Percentiles rank a stretch among this genome's conserved stretches.
phyloP scores from a whole-genome alignment of 2,888 invertebrate species.

The Brachypalpus laphriformis region DNA sequence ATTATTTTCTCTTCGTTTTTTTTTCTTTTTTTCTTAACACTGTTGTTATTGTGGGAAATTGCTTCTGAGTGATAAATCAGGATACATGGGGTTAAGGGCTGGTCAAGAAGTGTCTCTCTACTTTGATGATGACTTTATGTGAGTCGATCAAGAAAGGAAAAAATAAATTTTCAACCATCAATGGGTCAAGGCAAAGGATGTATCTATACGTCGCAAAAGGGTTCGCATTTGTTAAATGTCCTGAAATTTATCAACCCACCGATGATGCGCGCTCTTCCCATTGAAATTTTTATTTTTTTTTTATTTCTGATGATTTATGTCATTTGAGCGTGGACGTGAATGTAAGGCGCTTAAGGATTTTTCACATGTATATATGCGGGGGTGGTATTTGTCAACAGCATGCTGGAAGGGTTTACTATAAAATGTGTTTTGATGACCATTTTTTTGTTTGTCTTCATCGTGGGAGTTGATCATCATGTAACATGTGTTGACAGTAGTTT shows the following conservation, averaged over 20 bases:
- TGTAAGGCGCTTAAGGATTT: conserved; percentile 18
- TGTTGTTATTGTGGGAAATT: conserved; percentile 18
- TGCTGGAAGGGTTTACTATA: conserved; percentile 30
- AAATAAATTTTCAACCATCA: conserved; percentile 21
- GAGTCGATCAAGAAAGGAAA: background rate
- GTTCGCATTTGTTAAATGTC: conserved; percentile 15
- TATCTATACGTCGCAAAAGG: background rate
- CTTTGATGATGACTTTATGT: conserved; percentile 50
- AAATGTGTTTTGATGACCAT: conserved; percentile 26
- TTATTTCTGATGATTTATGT: conserved; percentile 35
- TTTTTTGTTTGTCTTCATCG: background rate
- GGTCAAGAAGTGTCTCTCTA: conserved; percentile 33
- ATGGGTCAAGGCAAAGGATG: conserved; percentile 8
- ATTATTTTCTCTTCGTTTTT: background rate
- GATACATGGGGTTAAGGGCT: conserved; percentile 16
- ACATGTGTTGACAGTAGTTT: conserved; percentile 59
- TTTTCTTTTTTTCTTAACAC: background rate
- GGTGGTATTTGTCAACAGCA: conserved; percentile 32
- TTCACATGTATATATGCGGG: background rate
- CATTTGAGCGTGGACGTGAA: background rate
- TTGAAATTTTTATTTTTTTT: background rate
- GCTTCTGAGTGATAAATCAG: conserved; percentile 52
- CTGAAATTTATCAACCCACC: conserved; percentile 42
- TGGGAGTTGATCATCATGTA: conserved; percentile 25
- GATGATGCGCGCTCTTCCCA: background rate